Base-by-base conservation (phyloP, 2,797 vertebrate species). In the Bovichtus variegatus region DNA sequence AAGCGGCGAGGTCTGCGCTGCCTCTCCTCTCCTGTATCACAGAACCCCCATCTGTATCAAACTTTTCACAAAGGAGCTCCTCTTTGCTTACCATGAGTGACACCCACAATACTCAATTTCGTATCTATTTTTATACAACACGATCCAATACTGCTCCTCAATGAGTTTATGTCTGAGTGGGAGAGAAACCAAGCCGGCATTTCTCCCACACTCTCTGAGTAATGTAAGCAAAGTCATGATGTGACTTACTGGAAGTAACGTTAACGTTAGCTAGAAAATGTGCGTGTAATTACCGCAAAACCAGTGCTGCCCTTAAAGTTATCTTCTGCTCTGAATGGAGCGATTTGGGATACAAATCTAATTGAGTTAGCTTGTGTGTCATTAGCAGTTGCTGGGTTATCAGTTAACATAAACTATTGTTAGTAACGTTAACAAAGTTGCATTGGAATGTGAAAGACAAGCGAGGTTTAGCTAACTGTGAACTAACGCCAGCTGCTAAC, bases 11-110 rank as follows among this genome's bases (percentile, higher is more conserved):
- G 64, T 29, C 69, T 74, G 69, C 27, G 15, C 54, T 78, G 63
- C 76, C 49, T 81, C 76, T 69, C 81, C 76, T 81, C 83, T 60
- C 61, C 72, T 80, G 70, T 77, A 81, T 83, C 82, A 59, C 62
- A 71, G 76, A 73, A 69, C 21, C 65, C 57, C 36, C 50, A 74
- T 70, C 74, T 53, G 72, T 23, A 40, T 73, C 77, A 89, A 90
- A 92, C 79, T 91, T 91, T 86, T 84, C 70, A 79, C 82, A 76
- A 71, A 83, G 76, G 58, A 67, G 67, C 58, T 78, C 59, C 59
- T 85, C 73, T 76, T 67, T 18, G 51, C 51, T 75, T 69, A 29
- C 66, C 55, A 57, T 11, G 67, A 81, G 57, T 71, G 82, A 72
- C 84, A 84, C 74, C 50, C 55, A 31, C 44, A 53, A 69, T 61